Evolutionary conservation across 2,888 invertebrate species (phyloP), one percentile per base, ranked within the genome.

Genomic region (Meteorus colon): DNA sequence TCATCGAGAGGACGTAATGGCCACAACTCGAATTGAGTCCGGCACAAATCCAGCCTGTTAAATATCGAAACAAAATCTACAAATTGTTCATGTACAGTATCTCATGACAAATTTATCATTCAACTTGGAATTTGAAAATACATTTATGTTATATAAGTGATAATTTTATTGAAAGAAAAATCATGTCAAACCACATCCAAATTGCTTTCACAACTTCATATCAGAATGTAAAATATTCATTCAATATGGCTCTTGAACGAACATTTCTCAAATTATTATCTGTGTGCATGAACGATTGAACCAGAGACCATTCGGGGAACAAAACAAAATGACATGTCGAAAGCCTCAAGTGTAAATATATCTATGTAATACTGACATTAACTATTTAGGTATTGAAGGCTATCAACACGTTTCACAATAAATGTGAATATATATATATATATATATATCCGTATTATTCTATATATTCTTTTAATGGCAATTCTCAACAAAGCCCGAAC

Each of bases 171-270:
- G 14, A 12, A 24, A 1, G 10, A 24, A 67, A 51, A 67, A 34
- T n/a, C 66, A 55, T 55, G 19, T 71, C 27, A 19, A 24, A 60
- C 24, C 8, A 51, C 55, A 34, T 24, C 29, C 4, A 19, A 29
- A 51, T 31, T 63, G 4, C 3, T 48, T 3, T 1, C 8, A 12
- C 12, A 12, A 2, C 12, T 12, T 41, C 12, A 12, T 41, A 41
- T 1, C 12, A 12, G 2, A 41, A 12, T 41, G 8, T 8, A 12
- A 78, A 12, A 78, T 67, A 60, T 51, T 69, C 77, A 74, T 80
- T 82, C 85, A 86, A 86, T 84, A 85, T 85, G 86, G 84, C 86
- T 85, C 83, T 84, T 83, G 85, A 81, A 83, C 76, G 77, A 82
- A 74, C 83, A 85, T 81, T 72, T 59, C 8, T 12, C 12, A 12